These are phyloP conservation scores for Paedocypris micromegethes DNA, from an alignment of 2,797 vertebrate genomes.

Conservation along the genomic window DNA sequence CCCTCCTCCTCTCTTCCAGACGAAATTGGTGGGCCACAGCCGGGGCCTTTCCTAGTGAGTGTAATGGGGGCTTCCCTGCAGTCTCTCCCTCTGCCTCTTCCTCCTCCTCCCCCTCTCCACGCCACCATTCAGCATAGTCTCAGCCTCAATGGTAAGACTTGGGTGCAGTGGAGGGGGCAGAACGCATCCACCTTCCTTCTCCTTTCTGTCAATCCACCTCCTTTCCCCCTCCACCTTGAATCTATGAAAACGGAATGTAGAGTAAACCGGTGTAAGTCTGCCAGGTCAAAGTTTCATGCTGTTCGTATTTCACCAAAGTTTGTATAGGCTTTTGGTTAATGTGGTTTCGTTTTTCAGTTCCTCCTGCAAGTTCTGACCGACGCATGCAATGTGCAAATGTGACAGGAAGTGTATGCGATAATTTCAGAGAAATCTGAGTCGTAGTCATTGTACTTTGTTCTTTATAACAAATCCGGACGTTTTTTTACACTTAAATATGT, in stretches of 20 bases:
- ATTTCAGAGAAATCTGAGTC: background rate
- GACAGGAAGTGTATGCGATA: slow-evolving; percentile 18
- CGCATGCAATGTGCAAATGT: background rate
- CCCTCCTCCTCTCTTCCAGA: slow-evolving; percentile 77
- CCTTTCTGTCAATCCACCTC: background rate
- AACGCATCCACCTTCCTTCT: slow-evolving; percentile 11
- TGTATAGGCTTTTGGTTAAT: slow-evolving; percentile 7
- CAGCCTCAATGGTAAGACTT: slow-evolving; percentile 74
- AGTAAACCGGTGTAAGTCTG: background rate
- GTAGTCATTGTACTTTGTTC: background rate
- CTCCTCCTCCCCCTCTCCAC: slow-evolving; percentile 88
- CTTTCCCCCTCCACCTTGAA: slow-evolving; percentile 25
- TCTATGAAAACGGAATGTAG: slow-evolving; percentile 1
- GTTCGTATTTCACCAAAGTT: background rate
- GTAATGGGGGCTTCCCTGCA: slow-evolving; percentile 92
- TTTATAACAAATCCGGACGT: background rate
- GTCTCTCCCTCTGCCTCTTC: slow-evolving; percentile 92
- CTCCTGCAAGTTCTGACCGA: background rate
- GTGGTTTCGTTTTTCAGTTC: slow-evolving; percentile 4
- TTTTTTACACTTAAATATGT: too few relatives aligned
- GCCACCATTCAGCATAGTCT: slow-evolving; percentile 86
- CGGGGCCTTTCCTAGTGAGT: slow-evolving; percentile 85
- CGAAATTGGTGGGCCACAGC: slow-evolving; percentile 91
- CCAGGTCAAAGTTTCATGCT: too few relatives aligned
- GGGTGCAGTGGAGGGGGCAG: slow-evolving; percentile 37